phyloP scores from a whole-genome alignment of 1,140 invertebrate genomes.

The Drosophila teissieri region DNA sequence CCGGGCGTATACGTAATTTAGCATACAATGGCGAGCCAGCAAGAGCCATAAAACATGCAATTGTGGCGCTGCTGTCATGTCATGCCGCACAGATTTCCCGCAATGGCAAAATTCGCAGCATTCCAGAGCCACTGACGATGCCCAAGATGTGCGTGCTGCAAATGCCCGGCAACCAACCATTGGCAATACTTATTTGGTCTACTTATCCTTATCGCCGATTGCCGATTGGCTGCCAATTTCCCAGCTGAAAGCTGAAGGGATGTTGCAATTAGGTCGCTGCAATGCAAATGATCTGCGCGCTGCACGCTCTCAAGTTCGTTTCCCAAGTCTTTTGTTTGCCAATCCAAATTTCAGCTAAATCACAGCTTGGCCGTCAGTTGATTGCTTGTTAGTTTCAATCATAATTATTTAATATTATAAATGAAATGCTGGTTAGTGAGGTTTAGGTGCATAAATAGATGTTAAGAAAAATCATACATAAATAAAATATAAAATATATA shows the following conservation, averaged over 20 bases:
- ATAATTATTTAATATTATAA: conserved; percentile 1
- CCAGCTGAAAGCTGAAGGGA: conserved; percentile 16
- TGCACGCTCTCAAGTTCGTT: conserved; percentile 76
- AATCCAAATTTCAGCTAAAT: conserved; percentile 35
- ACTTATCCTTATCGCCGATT: conserved; percentile 34
- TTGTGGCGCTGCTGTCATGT: conserved; percentile 62
- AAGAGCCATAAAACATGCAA: conserved; percentile 55
- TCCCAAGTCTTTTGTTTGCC: conserved; percentile 73
- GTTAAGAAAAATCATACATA: background rate
- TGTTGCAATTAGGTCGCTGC: conserved; percentile 33
- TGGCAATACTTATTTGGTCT: conserved; percentile 13
- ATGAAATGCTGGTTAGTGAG: background rate
- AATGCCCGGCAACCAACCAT: conserved; percentile 7
- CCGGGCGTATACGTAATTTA: conserved; percentile 78
- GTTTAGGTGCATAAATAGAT: too few species aligned
- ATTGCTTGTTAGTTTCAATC: conserved; percentile 8
- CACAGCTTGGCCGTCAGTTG: background rate
- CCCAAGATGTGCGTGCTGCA: conserved; percentile 35
- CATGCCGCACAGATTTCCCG: conserved; percentile 68
- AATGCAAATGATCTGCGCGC: conserved; percentile 44
- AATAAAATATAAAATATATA: background rate
- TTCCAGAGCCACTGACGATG: conserved; percentile 60
- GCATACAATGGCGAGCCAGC: conserved; percentile 66
- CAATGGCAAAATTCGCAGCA: conserved; percentile 44
- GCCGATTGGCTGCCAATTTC: conserved; percentile 40